phyloP scores from a whole-genome alignment of 2,888 invertebrate species.

The Hoplodrina ambigua region DNA sequence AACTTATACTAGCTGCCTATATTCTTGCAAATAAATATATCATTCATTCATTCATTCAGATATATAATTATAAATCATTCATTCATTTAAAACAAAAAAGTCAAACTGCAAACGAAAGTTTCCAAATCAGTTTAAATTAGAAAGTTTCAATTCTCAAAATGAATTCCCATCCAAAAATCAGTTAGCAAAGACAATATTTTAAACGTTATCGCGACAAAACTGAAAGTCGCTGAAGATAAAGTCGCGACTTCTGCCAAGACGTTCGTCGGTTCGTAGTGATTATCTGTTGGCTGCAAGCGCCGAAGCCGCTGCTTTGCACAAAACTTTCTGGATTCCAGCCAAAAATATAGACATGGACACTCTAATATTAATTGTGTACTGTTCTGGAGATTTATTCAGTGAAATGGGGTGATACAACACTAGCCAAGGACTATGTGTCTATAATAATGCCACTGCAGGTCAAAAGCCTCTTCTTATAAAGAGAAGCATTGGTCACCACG shows the following conservation, averaged over 20 bases:
- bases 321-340: constrained; percentile 49
- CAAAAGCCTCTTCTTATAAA: too few species aligned
- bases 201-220: constrained; percentile 48
- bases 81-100: too few species aligned
- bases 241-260: constrained; percentile 59
- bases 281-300: constrained; percentile 56
- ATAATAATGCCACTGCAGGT: too few species aligned
- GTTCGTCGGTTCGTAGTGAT: constrained; percentile 52
- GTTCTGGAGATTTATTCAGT: constrained; percentile 42
- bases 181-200: constrained; percentile 45
- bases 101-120: constrained; percentile 8
- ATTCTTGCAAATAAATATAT: too few species aligned
- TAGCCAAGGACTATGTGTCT: too few species aligned
- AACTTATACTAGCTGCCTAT: too few species aligned
- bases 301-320: constrained; percentile 46
- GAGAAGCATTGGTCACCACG: too few species aligned
- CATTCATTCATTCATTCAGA: too few species aligned
- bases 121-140: constrained; percentile 44
- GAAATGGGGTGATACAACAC: neutral
- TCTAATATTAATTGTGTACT: constrained; percentile 50
- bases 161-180: constrained; percentile 37
- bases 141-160: constrained; percentile 32
- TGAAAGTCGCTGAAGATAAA: constrained; percentile 57
- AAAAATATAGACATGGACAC: constrained; percentile 51
- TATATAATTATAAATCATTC: too few species aligned